These are phyloP conservation scores for Capitulum mitella DNA, from an alignment of 2,888 invertebrate genomes.

Conservation along the genomic window DNA sequence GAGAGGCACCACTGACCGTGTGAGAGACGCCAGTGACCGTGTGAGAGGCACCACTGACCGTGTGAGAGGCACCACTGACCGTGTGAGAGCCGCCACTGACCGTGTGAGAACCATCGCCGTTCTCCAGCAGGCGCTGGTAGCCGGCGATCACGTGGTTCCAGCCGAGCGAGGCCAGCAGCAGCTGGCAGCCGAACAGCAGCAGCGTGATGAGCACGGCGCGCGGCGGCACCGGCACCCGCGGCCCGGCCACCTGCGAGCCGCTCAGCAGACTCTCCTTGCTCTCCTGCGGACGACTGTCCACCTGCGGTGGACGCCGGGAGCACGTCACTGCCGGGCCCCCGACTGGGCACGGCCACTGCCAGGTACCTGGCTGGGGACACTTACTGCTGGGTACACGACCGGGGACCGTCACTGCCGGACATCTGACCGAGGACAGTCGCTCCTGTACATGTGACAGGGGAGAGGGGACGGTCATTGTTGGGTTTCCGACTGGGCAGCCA, in stretches of 20 bases:
- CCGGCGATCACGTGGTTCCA: constrained; percentile 79
- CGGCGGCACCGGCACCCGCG: constrained; percentile 57
- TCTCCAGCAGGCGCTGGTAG: constrained; percentile 68
- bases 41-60: not conserved
- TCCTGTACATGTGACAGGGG: too few relatives aligned
- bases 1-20: not conserved
- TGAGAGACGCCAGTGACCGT: not conserved
- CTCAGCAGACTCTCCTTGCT: constrained; percentile 51
- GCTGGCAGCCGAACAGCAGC: constrained; percentile 47
- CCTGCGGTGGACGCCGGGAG: constrained; percentile 44
- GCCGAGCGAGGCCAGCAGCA: constrained; percentile 64
- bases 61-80: too few relatives aligned
- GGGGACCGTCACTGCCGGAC: too few relatives aligned
- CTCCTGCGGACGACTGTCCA: constrained; percentile 46
- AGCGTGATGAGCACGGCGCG: constrained; percentile 52
- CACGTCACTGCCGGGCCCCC: too few relatives aligned
- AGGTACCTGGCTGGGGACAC: too few relatives aligned
- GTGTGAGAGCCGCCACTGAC: not conserved
- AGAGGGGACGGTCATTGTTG: too few relatives aligned
- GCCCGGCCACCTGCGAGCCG: constrained; percentile 59
- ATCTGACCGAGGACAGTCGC: too few relatives aligned
- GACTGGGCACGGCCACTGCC: too few relatives aligned
- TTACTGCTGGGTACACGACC: too few relatives aligned
- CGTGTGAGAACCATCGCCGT: constrained; percentile 46
- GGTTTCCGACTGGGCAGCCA: too few relatives aligned